Conservation (phyloP, 2,888 invertebrate genomes). For the Cryptocephalus primarius region DNA sequence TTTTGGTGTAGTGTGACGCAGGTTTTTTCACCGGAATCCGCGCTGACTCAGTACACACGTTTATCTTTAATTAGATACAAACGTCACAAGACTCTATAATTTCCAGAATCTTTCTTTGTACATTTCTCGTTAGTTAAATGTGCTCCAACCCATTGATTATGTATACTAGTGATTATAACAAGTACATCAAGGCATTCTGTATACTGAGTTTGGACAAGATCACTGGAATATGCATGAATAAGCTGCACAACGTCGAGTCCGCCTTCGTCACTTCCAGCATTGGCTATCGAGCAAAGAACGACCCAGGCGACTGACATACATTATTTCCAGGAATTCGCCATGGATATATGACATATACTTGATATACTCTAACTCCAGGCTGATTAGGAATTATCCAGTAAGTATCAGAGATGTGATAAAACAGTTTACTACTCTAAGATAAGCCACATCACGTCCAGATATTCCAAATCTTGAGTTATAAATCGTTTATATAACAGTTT, state of each 20-base stretch:
- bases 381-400: slow-evolving; percentile 13
- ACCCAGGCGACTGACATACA: slow-evolving; percentile 51
- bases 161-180: slow-evolving; percentile 25
- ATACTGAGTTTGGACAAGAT: slow-evolving; percentile 26
- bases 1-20: slow-evolving; percentile 17
- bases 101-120: neutral
- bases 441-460: too few species aligned
- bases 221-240: slow-evolving; percentile 31
- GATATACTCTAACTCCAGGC: slow-evolving; percentile 22
- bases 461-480: too few species aligned
- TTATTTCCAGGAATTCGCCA: slow-evolving; percentile 20
- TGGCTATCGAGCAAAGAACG: slow-evolving; percentile 37
- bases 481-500: too few species aligned
- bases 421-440: too few species aligned
- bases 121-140: slow-evolving; percentile 6
- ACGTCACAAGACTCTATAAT: slow-evolving; percentile 5
- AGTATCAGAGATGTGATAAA: slow-evolving; percentile 6
- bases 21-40: slow-evolving; percentile 4
- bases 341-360: slow-evolving; percentile 31
- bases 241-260: slow-evolving; percentile 30
- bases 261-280: slow-evolving; percentile 31
- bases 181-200: slow-evolving; percentile 20
- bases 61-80: neutral
- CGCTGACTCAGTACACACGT: slow-evolving; percentile 9
- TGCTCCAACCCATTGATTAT: slow-evolving; percentile 21